Evolutionary conservation across 2,888 invertebrate genomes (phyloP).

Genomic region (Leistus spinibarbis): DNA sequence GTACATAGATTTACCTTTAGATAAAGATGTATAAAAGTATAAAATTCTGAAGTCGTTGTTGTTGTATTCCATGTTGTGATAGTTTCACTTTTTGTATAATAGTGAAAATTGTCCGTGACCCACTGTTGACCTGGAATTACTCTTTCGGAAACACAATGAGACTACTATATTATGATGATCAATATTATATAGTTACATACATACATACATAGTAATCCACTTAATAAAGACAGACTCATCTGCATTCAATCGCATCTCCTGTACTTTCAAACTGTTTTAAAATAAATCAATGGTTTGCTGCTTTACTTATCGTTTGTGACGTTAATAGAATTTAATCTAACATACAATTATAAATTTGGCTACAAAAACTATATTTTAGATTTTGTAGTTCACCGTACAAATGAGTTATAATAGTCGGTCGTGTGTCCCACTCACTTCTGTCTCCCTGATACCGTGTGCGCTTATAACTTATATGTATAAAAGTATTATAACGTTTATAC

Average conservation of each 20-base stretch:
- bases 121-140: constrained; percentile 17
- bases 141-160: constrained; percentile 21
- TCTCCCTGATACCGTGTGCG: no score
- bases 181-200: neutral
- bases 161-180: neutral
- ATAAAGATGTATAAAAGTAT: neutral
- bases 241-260: constrained; percentile 8
- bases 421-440: no score
- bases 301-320: no score
- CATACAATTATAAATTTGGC: no score
- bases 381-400: no score
- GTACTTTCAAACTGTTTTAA: neutral
- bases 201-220: neutral
- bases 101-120: constrained; percentile 20
- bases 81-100: constrained; percentile 14
- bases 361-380: no score
- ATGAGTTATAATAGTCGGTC: no score
- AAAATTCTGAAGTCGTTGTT: neutral
- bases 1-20: neutral
- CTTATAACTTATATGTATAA: no score
- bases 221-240: no score
- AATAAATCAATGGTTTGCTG: no score
- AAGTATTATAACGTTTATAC: no score
- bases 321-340: no score
- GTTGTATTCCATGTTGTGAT: neutral